phyloP scores from a whole-genome alignment of 2,113 vertebrate genomes.

The Neogale vison region DNA sequence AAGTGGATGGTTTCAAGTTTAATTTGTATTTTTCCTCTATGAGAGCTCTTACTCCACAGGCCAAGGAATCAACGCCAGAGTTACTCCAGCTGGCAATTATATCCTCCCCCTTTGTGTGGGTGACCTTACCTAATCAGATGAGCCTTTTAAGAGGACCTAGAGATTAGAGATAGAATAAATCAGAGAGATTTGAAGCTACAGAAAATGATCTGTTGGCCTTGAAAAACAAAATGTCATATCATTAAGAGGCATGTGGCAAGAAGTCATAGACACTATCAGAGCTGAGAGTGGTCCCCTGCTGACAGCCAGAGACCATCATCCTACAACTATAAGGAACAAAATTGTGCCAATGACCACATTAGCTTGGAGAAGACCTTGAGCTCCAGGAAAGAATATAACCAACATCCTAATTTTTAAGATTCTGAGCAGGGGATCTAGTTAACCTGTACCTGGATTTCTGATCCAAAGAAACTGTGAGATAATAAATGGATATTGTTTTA shows the following conservation, averaged over 20 bases:
- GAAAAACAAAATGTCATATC: not conserved
- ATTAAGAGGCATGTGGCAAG: not conserved
- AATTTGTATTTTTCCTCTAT: not conserved
- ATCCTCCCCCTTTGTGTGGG: not conserved
- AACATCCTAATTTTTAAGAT: not conserved
- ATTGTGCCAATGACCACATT: not conserved
- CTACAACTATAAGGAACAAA: not conserved
- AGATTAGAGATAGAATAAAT: not conserved
- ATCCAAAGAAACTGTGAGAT: not conserved
- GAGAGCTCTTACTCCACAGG: not conserved
- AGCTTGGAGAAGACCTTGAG: not conserved
- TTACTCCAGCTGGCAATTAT: not conserved
- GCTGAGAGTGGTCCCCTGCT: not conserved
- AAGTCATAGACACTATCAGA: not conserved
- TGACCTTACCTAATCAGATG: not conserved
- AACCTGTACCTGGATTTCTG: not conserved
- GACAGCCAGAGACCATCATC: not conserved
- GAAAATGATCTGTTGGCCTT: not conserved
- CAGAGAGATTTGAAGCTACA: not conserved
- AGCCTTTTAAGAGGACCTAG: not conserved
- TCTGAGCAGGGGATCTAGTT: not conserved
- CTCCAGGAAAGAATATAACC: not conserved
- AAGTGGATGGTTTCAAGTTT: not conserved
- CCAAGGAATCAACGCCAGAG: not conserved
- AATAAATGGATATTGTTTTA: not conserved